Conservation (phyloP, 2,797 vertebrate species). For the Poeciliopsis gracilis region DNA sequence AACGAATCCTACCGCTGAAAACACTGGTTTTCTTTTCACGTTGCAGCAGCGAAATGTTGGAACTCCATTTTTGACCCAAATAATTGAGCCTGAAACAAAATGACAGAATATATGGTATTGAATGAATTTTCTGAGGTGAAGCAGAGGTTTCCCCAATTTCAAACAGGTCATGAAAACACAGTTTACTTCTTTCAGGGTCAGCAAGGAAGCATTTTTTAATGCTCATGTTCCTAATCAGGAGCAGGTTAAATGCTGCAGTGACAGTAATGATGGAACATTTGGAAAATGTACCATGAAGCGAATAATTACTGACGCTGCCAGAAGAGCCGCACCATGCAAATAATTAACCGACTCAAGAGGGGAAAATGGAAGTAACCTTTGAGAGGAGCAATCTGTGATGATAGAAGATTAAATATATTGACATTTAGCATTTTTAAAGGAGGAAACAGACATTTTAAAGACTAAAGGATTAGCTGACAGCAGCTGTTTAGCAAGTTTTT, state of each 20-base stretch:
- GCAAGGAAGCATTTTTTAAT: not conserved
- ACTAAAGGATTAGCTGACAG: not conserved
- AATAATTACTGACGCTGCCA: not conserved
- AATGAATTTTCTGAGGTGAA: not conserved
- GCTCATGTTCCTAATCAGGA: not conserved
- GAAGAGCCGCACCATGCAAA: not conserved
- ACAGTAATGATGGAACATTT: not conserved
- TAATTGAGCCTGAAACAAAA: conserved; percentile 21
- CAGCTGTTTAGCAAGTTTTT: not conserved
- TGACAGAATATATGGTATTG: rapidly evolving
- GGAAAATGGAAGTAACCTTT: conserved; percentile 12
- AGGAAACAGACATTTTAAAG: not conserved
- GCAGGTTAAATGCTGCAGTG: not conserved
- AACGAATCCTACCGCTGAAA: conserved; percentile 32
- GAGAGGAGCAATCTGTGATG: not conserved
- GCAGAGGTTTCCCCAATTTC: conserved; percentile 1
- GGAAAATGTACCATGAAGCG: not conserved
- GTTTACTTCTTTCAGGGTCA: not conserved
- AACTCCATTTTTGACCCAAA: not conserved
- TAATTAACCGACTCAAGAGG: conserved; percentile 2
- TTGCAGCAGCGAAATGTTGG: conserved; percentile 3
- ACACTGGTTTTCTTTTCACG: conserved; percentile 33
- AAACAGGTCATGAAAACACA: not conserved
- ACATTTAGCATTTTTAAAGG: not conserved
- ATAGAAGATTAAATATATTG: not conserved